Conservation (phyloP, 2,888 invertebrate genomes). For the Phengaris arion region DNA sequence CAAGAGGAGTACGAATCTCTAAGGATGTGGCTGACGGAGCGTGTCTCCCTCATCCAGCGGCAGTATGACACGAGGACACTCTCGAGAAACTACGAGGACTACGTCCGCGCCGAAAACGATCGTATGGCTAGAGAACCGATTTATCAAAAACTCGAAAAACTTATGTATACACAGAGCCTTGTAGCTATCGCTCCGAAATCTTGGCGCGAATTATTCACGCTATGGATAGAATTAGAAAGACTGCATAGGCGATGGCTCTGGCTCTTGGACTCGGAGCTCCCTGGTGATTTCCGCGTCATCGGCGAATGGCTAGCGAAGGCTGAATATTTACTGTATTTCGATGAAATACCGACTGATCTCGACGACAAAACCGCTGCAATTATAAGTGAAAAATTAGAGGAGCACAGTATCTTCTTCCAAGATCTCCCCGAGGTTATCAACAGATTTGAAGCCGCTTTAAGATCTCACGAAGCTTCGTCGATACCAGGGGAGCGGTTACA, state of each 20-base stretch:
- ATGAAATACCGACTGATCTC: slow-evolving; percentile 90
- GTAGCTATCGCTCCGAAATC: slow-evolving; percentile 90
- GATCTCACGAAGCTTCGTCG: slow-evolving; percentile 83
- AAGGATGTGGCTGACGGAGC: slow-evolving; percentile 89
- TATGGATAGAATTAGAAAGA: slow-evolving; percentile 90
- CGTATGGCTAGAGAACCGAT: slow-evolving; percentile 84
- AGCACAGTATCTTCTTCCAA: slow-evolving; percentile 93
- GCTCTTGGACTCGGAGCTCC: slow-evolving; percentile 90
- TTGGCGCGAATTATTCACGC: slow-evolving; percentile 89
- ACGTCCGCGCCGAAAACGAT: slow-evolving; percentile 87
- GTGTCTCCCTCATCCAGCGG: slow-evolving; percentile 87
- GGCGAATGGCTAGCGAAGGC: slow-evolving; percentile 95
- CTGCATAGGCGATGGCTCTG: slow-evolving; percentile 93
- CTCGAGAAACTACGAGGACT: slow-evolving; percentile 90
- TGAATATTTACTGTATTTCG: slow-evolving; percentile 88
- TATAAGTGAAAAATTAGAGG: slow-evolving; percentile 92
- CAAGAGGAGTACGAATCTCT: slow-evolving; percentile 90
- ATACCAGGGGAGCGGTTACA: slow-evolving; percentile 89
- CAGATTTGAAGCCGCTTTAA: slow-evolving; percentile 87
- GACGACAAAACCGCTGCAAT: slow-evolving; percentile 94
- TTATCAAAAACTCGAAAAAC: slow-evolving; percentile 87
- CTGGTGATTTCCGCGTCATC: slow-evolving; percentile 90
- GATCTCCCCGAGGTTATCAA: slow-evolving; percentile 88
- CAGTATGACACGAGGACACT: slow-evolving; percentile 87
- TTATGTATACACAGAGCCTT: slow-evolving; percentile 89